Conservation (phyloP, 2,113 vertebrate genomes). For the Cottus gobio region DNA sequence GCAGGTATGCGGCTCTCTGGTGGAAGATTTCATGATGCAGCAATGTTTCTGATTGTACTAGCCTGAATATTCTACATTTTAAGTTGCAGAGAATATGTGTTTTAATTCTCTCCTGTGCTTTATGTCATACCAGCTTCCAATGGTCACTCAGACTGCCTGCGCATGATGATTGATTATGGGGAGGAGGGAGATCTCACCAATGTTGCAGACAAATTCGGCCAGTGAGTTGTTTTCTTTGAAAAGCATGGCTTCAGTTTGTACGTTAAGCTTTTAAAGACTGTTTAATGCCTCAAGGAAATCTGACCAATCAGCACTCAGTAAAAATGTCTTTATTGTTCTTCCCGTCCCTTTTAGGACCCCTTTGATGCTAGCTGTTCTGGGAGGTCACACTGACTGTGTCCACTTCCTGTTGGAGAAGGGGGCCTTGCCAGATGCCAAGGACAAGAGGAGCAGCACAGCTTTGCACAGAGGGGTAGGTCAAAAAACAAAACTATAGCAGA, state of each 20-base stretch:
- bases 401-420: constrained; percentile 95
- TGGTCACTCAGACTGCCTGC: constrained; percentile 94
- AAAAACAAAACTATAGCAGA: background rate
- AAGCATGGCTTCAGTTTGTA: background rate
- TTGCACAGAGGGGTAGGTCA: constrained; percentile 92
- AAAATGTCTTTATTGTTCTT: background rate
- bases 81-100: background rate
- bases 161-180: constrained; percentile 93
- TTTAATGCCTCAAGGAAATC: background rate
- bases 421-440: constrained; percentile 89
- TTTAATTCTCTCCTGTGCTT: background rate
- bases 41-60: background rate
- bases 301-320: background rate
- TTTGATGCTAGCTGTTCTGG: constrained; percentile 94
- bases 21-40: background rate
- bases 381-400: constrained; percentile 92
- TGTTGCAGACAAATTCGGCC: constrained; percentile 91
- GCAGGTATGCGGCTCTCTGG: constrained; percentile 83
- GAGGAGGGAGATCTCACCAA: constrained; percentile 92
- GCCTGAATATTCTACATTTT: background rate
- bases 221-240: constrained; percentile 84
- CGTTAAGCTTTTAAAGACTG: background rate
- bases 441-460: constrained; percentile 91
- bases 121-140: constrained; percentile 85
- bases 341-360: constrained; percentile 86